phyloP scores from a whole-genome alignment of 1,140 invertebrate species.

The Antheraea mylitta region DNA sequence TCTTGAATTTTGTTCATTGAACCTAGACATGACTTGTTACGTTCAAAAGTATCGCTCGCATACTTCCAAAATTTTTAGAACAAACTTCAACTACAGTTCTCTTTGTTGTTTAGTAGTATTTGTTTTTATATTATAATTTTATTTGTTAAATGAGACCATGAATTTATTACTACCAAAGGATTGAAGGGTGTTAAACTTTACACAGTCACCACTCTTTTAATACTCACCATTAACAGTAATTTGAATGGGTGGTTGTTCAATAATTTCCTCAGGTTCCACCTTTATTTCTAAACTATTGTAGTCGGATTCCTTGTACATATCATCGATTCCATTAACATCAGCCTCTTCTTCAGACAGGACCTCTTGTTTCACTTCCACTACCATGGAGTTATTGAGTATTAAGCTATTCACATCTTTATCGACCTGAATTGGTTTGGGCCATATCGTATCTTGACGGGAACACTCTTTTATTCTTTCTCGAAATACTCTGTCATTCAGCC shows the following conservation, averaged over 20 bases:
- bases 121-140: too few relatives aligned
- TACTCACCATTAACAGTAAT: constrained; percentile 32
- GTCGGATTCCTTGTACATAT: constrained; percentile 12
- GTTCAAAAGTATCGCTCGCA: too few relatives aligned
- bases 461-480: constrained; percentile 23
- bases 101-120: too few relatives aligned
- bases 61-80: too few relatives aligned
- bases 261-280: constrained; percentile 57
- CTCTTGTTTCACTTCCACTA: constrained; percentile 60
- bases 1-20: too few relatives aligned
- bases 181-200: too few relatives aligned
- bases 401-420: constrained; percentile 43
- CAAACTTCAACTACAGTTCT: too few relatives aligned
- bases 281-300: constrained; percentile 11
- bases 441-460: constrained; percentile 23
- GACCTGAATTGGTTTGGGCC: constrained; percentile 64
- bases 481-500: constrained; percentile 41
- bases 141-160: too few relatives aligned
- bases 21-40: too few relatives aligned
- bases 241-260: constrained; percentile 35
- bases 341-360: constrained; percentile 53
- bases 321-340: constrained; percentile 22
- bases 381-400: constrained; percentile 28
- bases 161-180: too few relatives aligned
- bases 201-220: too few relatives aligned